Percentiles rank a stretch among this genome's conserved stretches.
Evolutionary conservation across 2,888 invertebrate genomes (phyloP).

Genomic region (Drosophila formosana): DNA sequence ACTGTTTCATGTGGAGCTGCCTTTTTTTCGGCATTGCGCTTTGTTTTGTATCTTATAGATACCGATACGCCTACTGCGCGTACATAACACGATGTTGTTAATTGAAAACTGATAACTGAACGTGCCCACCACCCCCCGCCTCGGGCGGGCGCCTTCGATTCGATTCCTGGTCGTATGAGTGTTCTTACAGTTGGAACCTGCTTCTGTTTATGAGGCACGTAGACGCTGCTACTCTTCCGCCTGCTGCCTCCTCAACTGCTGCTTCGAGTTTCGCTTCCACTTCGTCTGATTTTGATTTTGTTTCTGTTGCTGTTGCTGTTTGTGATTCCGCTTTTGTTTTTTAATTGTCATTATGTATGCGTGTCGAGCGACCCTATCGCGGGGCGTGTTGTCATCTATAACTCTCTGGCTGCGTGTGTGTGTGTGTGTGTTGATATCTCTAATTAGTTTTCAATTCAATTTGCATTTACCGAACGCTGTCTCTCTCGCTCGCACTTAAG

Average conservation of each 20-base stretch:
- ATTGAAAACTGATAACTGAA: conserved; percentile 80
- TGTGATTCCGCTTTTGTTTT: conserved; percentile 33
- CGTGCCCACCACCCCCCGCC: neutral
- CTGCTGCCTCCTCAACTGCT: neutral
- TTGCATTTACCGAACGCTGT: conserved; percentile 60
- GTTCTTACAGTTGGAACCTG: conserved; percentile 53
- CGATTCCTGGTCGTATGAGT: neutral
- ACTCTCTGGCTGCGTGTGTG: conserved; percentile 19
- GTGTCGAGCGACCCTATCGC: conserved; percentile 58
- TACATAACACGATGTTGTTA: conserved; percentile 80
- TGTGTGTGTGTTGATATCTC: conserved; percentile 58
- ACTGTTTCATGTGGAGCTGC: conserved; percentile 18
- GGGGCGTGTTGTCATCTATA: conserved; percentile 41
- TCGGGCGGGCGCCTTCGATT: too few relatives aligned
- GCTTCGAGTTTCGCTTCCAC: neutral
- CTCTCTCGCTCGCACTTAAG: conserved; percentile 4
- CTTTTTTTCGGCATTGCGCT: conserved; percentile 47
- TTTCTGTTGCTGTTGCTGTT: conserved; percentile 42
- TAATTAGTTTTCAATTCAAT: conserved; percentile 79
- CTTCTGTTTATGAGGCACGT: conserved; percentile 56
- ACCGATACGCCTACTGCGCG: conserved; percentile 58
- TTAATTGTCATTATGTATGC: conserved; percentile 75
- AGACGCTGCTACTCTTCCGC: neutral
- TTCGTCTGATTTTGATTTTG: conserved; percentile 24
- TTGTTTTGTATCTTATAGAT: conserved; percentile 65